Percentiles rank a stretch among this genome's conserved stretches.
These are phyloP conservation scores for Holotrichia oblita DNA, from an alignment of 1,140 invertebrate species.

Conservation along the genomic window DNA sequence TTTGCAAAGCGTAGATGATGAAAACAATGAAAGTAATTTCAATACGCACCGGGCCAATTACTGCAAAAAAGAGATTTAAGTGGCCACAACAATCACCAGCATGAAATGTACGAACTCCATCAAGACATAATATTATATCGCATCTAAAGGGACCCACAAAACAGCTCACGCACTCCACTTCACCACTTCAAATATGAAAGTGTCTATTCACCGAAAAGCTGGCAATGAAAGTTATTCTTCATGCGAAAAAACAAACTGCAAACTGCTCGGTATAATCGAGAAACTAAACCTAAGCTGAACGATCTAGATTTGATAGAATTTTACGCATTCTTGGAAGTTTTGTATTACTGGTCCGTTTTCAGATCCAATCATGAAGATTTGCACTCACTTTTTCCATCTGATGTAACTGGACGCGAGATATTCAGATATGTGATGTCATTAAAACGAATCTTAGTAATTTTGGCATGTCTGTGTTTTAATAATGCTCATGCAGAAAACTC, in stretches of 20 bases:
- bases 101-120: too few species aligned
- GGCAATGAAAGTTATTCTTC: not conserved
- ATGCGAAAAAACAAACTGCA: not conserved
- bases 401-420: constrained; percentile 1
- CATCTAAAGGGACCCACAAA: not conserved
- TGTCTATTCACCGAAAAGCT: not conserved
- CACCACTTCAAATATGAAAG: not conserved
- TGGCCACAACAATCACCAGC: not conserved
- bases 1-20: too few species aligned
- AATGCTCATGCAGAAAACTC: not conserved
- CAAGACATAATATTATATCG: not conserved
- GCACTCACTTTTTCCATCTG: not conserved
- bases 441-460: not conserved
- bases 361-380: not conserved
- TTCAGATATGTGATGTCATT: constrained; percentile 4
- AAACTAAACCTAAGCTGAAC: not conserved
- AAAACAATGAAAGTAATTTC: too few species aligned
- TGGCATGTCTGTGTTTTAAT: constrained; percentile 13
- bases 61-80: constrained; percentile 21
- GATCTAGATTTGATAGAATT: constrained; percentile 20
- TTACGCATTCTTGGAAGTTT: not conserved
- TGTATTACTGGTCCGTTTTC: not conserved
- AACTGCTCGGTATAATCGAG: not conserved
- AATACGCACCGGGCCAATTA: too few species aligned
- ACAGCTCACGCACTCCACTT: not conserved